Percentiles rank a stretch among this genome's conserved stretches.
Conservation (phyloP, 2,888 invertebrate species). For the Entomobrya multifasciata region DNA sequence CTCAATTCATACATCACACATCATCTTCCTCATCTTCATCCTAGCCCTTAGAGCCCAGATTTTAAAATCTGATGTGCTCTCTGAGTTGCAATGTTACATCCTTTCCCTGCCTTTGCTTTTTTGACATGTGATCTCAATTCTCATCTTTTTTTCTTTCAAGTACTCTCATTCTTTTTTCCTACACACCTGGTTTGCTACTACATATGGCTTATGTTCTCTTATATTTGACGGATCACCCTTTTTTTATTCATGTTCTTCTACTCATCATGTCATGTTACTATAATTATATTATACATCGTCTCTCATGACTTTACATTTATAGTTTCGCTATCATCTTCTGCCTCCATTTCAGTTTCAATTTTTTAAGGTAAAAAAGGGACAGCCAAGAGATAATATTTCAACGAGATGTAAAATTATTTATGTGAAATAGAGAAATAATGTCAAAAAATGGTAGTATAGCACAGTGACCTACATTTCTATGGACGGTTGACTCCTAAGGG, state of each 20-base stretch:
- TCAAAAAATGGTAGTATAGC: neutral
- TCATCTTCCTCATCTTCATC: too few species aligned
- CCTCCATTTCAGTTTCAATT: conserved; percentile 30
- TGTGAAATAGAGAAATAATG: neutral
- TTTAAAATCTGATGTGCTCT: neutral
- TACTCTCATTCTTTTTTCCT: neutral
- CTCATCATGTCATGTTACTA: conserved; percentile 25
- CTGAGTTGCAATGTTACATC: neutral
- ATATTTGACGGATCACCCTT: neutral
- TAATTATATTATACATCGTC: conserved; percentile 28
- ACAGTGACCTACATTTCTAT: conserved; percentile 59
- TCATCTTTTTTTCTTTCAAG: neutral
- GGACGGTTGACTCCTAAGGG: conserved; percentile 50
- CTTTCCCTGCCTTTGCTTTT: neutral
- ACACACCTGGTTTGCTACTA: neutral
- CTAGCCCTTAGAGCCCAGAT: neutral
- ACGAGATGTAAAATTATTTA: too few species aligned
- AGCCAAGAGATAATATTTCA: neutral
- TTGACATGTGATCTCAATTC: conserved; percentile 34
- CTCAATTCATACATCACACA: neutral
- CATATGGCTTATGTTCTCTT: too few species aligned
- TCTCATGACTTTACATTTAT: too few species aligned
- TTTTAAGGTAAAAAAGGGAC: conserved; percentile 25
- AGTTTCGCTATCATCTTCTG: neutral
- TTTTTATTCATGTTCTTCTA: conserved; percentile 1